Evolutionary conservation across 2,888 invertebrate genomes (phyloP).

Genomic region (Tipula helvola): DNA sequence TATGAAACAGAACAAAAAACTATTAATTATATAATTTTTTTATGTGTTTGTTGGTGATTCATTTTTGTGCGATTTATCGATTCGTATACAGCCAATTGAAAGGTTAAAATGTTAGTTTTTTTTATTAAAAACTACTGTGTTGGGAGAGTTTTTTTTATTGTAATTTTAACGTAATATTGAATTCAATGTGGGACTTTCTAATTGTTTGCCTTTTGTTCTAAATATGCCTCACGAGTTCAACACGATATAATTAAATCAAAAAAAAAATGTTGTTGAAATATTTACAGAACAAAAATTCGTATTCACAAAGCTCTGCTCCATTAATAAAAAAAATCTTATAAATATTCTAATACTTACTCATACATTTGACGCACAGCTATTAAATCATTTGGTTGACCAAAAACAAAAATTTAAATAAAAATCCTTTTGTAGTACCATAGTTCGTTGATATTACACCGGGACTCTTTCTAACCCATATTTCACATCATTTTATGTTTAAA

Average conservation of each 20-base stretch:
- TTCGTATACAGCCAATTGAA: not conserved
- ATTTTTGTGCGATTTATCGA: not conserved
- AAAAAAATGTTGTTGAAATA: not conserved
- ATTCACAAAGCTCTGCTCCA: not conserved
- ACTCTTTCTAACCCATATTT: slow-evolving; percentile 7
- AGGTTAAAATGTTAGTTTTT: not conserved
- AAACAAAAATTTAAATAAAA: not conserved
- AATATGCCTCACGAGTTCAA: not conserved
- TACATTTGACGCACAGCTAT: not conserved
- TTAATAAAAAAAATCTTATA: not conserved
- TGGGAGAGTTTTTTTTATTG: not conserved
- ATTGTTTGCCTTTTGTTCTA: not conserved
- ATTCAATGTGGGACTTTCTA: not conserved
- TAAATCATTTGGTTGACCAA: not conserved
- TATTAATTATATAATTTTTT: not conserved
- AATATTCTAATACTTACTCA: not conserved
- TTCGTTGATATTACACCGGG: not conserved
- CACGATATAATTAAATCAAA: not conserved
- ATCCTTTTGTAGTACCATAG: not conserved
- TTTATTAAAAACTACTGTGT: not conserved
- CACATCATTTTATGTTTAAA: not conserved
- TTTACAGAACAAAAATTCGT: not conserved
- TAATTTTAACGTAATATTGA: not conserved
- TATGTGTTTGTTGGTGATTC: not conserved
- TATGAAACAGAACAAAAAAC: not conserved